Conservation (phyloP, 1,140 invertebrate species). For the Zaprionus ghesquierei region DNA sequence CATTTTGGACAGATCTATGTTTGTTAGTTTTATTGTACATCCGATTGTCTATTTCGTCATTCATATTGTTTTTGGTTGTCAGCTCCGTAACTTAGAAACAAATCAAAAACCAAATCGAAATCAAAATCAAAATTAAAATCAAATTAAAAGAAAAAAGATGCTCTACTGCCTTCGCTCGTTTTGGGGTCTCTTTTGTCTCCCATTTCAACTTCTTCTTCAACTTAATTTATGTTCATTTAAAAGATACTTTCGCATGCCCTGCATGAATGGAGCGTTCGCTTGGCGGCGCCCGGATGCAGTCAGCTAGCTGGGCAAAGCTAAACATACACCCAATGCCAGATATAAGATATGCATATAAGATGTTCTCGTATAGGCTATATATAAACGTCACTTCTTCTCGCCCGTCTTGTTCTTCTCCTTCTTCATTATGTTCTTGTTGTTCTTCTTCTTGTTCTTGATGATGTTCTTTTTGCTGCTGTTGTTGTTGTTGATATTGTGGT, state of each 20-base stretch:
- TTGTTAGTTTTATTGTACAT: slow-evolving; percentile 64
- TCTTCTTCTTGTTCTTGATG: slow-evolving; percentile 5
- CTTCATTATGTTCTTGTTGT: background rate
- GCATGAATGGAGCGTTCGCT: slow-evolving; percentile 30
- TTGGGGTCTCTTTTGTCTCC: slow-evolving; percentile 45
- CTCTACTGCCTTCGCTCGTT: slow-evolving; percentile 65
- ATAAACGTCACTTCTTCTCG: slow-evolving; percentile 49
- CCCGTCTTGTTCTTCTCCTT: background rate
- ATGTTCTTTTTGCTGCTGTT: slow-evolving; percentile 15
- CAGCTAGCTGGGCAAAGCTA: slow-evolving; percentile 31
- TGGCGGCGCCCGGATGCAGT: slow-evolving; percentile 54
- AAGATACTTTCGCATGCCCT: slow-evolving; percentile 61
- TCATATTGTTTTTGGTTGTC: slow-evolving; percentile 16
- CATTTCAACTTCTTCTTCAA: slow-evolving; percentile 56
- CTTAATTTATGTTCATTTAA: slow-evolving; percentile 80
- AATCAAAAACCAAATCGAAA: slow-evolving; percentile 51
- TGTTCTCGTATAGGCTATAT: slow-evolving; percentile 42
- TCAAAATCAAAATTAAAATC: slow-evolving; percentile 45
- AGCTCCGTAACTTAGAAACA: slow-evolving; percentile 51
- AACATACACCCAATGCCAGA: slow-evolving; percentile 50
- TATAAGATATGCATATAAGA: slow-evolving; percentile 48
- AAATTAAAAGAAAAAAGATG: slow-evolving; percentile 66
- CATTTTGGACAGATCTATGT: slow-evolving; percentile 15
- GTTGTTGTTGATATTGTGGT: background rate
- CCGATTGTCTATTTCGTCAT: slow-evolving; percentile 57